These are phyloP conservation scores for Macrostomum lignano DNA, from an alignment of 1,140 invertebrate species.

Conservation along the genomic window DNA sequence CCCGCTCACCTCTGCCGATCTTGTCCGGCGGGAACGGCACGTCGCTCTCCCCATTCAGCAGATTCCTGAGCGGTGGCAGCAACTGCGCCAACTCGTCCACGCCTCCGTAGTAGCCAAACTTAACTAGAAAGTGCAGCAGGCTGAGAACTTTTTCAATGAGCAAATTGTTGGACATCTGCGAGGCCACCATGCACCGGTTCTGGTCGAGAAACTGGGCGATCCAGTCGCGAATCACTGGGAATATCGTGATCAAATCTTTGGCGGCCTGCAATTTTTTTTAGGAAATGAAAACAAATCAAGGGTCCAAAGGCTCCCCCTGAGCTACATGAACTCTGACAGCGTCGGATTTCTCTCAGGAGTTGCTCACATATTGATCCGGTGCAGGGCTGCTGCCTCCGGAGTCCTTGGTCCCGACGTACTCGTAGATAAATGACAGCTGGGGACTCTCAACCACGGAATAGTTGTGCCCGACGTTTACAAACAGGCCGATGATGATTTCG, in stretches of 20 bases:
- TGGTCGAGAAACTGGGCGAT: slow-evolving; percentile 16
- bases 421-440: slow-evolving; percentile 21
- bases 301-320: no score
- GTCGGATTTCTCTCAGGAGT: no score
- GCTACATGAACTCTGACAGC: no score
- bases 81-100: slow-evolving; percentile 7
- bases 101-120: slow-evolving; percentile 9
- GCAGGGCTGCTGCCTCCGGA: not conserved
- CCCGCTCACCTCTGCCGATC: no score
- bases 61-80: slow-evolving; percentile 8
- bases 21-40: slow-evolving; percentile 9
- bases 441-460: slow-evolving; percentile 19
- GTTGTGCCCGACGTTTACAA: slow-evolving; percentile 22
- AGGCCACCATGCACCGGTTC: slow-evolving; percentile 21
- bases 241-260: no score
- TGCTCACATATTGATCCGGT: slow-evolving; percentile 3
- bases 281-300: no score
- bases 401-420: slow-evolving; percentile 13
- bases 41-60: slow-evolving; percentile 9
- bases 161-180: slow-evolving; percentile 20
- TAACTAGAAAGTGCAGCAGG: slow-evolving; percentile 9
- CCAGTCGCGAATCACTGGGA: slow-evolving; percentile 19
- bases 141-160: slow-evolving; percentile 14
- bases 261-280: no score
- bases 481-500: slow-evolving; percentile 21